Percentiles rank a stretch among this genome's conserved stretches.
phyloP scores from a whole-genome alignment of 2,797 vertebrate species.

The Thaleichthys pacificus region DNA sequence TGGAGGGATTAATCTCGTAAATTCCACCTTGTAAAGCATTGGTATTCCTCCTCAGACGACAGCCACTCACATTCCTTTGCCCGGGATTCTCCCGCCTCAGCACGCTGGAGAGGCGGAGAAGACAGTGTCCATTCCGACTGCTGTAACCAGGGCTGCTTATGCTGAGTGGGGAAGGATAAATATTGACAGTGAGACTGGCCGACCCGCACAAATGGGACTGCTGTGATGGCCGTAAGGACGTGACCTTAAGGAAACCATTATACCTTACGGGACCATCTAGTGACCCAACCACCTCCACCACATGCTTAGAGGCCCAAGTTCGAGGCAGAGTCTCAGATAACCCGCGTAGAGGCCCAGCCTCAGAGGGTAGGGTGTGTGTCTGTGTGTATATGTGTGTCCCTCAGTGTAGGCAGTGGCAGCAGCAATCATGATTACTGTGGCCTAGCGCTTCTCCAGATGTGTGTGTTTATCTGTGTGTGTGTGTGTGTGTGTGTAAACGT shows the following conservation, averaged over 20 bases:
- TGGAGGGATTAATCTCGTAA: constrained; percentile 61
- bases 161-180: constrained; percentile 67
- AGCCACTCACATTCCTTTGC: constrained; percentile 29
- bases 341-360: too few relatives aligned
- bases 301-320: too few relatives aligned
- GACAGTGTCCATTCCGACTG: constrained; percentile 11
- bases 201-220: not conserved
- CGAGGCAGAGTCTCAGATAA: too few relatives aligned
- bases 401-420: too few relatives aligned
- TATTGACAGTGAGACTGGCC: constrained; percentile 53
- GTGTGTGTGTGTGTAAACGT: constrained; percentile 43
- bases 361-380: too few relatives aligned
- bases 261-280: not conserved
- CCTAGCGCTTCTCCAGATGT: constrained; percentile 63
- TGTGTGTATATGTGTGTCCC: not conserved
- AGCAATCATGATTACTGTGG: not conserved
- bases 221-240: not conserved
- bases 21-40: constrained; percentile 54
- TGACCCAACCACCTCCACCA: too few relatives aligned
- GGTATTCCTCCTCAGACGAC: constrained; percentile 50
- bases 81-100: constrained; percentile 57
- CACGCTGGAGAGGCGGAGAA: constrained; percentile 52
- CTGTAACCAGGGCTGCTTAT: constrained; percentile 34
- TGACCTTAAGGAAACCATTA: not conserved
- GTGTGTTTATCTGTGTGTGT: constrained; percentile 21